These are phyloP conservation scores for Pachypanchax playfairii DNA, from an alignment of 2,113 vertebrate genomes.

Conservation along the genomic window DNA sequence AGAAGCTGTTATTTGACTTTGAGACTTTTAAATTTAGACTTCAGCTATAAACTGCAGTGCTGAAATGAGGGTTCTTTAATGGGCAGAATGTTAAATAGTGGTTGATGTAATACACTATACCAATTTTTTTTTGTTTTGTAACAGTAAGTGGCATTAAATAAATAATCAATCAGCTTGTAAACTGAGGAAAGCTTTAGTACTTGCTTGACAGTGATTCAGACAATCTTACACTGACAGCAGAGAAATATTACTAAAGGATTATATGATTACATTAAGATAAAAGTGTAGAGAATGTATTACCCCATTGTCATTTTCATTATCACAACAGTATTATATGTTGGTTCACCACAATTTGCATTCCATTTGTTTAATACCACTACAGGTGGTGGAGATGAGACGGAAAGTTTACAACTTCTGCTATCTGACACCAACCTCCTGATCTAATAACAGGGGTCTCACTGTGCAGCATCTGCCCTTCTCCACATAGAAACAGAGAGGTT, in stretches of 20 bases:
- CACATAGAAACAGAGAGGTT: constrained; percentile 38
- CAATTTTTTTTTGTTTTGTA: constrained; percentile 5
- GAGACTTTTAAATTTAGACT: constrained; percentile 8
- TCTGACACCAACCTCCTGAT: constrained; percentile 59
- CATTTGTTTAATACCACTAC: constrained; percentile 48
- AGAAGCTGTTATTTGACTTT: constrained; percentile 1
- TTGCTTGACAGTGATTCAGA: not conserved
- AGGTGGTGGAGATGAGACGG: constrained; percentile 39
- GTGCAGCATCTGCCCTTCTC: constrained; percentile 40
- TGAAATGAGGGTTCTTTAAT: not conserved
- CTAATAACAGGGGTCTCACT: constrained; percentile 52
- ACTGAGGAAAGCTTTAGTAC: not conserved
- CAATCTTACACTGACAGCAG: not conserved
- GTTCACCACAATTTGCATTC: constrained; percentile 16
- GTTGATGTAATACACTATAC: not conserved
- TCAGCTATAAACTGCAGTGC: not conserved
- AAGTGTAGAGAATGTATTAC: constrained; percentile 24
- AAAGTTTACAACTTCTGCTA: constrained; percentile 56
- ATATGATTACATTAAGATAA: constrained; percentile 16
- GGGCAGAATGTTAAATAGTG: not conserved
- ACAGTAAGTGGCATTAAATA: not conserved
- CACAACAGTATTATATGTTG: constrained; percentile 14
- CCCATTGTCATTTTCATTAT: constrained; percentile 30
- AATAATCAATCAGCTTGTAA: not conserved
- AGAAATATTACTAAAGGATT: not conserved